A percentile compares a stretch with the other conserved stretches of the same genome.
Conservation (phyloP, 2,113 vertebrate species). For the Oryzias woworae region DNA sequence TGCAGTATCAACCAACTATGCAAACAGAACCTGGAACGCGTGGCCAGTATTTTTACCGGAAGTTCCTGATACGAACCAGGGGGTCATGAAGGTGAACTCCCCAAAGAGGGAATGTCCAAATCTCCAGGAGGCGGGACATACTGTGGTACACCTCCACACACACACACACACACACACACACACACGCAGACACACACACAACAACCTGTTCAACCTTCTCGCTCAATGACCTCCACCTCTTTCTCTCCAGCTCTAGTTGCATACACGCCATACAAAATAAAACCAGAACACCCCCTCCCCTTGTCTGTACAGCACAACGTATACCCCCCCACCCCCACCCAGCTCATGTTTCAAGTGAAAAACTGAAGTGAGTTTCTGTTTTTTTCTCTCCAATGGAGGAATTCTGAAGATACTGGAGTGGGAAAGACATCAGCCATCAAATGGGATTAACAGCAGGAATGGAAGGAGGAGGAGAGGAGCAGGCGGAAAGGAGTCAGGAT, state of each 20-base stretch:
- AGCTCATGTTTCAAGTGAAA: constrained; percentile 20
- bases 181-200: no score
- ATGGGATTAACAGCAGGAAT: constrained; percentile 75
- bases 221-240: constrained; percentile 6
- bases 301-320: constrained; percentile 50
- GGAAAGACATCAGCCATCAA: constrained; percentile 72
- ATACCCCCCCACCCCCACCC: constrained; percentile 45
- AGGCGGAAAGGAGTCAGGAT: constrained; percentile 24
- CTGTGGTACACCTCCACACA: no score
- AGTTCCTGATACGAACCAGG: no score
- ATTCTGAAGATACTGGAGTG: constrained; percentile 68
- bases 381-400: constrained; percentile 52
- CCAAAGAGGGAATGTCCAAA: no score
- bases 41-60: not conserved
- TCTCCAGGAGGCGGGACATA: no score
- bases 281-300: constrained; percentile 70
- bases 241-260: constrained; percentile 70
- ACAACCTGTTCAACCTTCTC: constrained; percentile 16
- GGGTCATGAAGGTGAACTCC: no score
- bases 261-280: constrained; percentile 78
- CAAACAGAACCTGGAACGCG: constrained; percentile 37
- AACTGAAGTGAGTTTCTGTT: constrained; percentile 22
- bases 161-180: no score
- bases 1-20: constrained; percentile 25
- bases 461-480: constrained; percentile 28